Conservation (phyloP, 1,140 invertebrate species). For the Zaprionus davidi region DNA sequence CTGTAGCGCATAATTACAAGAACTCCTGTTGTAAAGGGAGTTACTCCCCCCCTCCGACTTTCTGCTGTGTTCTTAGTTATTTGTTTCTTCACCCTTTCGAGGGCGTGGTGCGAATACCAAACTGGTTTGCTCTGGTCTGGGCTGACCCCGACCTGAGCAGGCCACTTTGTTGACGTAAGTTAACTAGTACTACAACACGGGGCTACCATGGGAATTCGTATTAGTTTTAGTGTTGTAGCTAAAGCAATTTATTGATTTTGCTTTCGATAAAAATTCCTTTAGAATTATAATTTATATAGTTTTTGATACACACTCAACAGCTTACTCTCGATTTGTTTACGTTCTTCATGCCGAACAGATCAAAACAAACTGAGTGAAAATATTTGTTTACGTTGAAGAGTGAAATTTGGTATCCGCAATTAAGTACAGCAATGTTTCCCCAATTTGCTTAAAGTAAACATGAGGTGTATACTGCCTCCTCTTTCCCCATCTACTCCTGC, state of each 20-base stretch:
- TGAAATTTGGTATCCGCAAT: constrained; percentile 25
- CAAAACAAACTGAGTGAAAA: constrained; percentile 25
- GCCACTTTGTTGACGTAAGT: constrained; percentile 31
- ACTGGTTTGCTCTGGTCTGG: constrained; percentile 7
- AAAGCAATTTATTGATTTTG: constrained; percentile 28
- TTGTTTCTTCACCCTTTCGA: constrained; percentile 10
- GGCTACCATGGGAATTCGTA: constrained; percentile 8
- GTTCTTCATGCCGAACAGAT: neutral
- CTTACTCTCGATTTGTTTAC: constrained; percentile 23
- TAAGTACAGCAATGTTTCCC: constrained; percentile 23
- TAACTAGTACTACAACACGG: neutral
- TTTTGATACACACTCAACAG: constrained; percentile 1
- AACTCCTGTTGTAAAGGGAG: constrained; percentile 3
- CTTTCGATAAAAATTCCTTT: constrained; percentile 14
- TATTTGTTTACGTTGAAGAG: constrained; percentile 23
- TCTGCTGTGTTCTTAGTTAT: neutral
- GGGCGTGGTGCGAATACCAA: constrained; percentile 11
- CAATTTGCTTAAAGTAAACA: constrained; percentile 38
- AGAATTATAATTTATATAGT: neutral
- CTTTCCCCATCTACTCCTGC: too few species aligned
- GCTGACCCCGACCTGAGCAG: neutral
- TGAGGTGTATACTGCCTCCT: neutral
- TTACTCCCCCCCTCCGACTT: neutral
- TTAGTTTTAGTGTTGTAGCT: constrained; percentile 5
- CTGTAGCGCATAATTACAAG: constrained; percentile 31